Evolutionary conservation across 2,888 invertebrate species (phyloP).

Genomic region (Mongoloraphidia duomilia): DNA sequence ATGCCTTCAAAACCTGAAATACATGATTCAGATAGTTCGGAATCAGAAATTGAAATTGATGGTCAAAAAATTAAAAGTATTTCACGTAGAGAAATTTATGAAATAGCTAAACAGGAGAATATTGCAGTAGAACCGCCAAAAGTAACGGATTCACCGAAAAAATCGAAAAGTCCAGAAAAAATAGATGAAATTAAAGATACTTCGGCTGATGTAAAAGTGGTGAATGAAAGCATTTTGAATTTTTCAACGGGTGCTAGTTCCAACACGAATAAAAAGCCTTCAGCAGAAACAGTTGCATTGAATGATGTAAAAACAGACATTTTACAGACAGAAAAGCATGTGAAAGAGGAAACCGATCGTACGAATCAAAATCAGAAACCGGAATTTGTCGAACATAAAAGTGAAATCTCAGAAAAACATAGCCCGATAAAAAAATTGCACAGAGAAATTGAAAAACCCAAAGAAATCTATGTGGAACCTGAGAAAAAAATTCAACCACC

Average conservation of each 20-base stretch:
- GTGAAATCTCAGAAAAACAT: not conserved
- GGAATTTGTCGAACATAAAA: not conserved
- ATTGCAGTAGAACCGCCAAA: not conserved
- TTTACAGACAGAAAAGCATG: not conserved
- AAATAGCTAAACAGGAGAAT: conserved; percentile 13
- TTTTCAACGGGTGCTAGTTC: not conserved
- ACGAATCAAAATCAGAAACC: not conserved
- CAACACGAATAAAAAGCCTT: not conserved
- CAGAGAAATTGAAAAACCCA: not conserved
- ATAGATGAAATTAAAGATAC: not conserved
- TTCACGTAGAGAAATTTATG: conserved; percentile 27
- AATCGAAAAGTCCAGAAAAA: not conserved
- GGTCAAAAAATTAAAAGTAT: conserved; percentile 31
- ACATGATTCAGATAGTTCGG: conserved; percentile 25
- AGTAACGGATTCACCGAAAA: conserved; percentile 9
- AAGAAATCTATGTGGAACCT: not conserved
- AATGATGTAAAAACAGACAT: conserved; percentile 1
- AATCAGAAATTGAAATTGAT: conserved; percentile 32
- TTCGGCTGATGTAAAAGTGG: conserved; percentile 17
- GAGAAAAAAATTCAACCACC: conserved; percentile 1
- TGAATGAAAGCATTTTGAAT: conserved; percentile 14
- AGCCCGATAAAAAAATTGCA: conserved; percentile 3
- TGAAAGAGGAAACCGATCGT: too few species aligned
- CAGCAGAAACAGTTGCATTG: not conserved
- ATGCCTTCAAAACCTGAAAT: not conserved